phyloP scores from a whole-genome alignment of 2,113 vertebrate genomes.

The Serinus canaria region DNA sequence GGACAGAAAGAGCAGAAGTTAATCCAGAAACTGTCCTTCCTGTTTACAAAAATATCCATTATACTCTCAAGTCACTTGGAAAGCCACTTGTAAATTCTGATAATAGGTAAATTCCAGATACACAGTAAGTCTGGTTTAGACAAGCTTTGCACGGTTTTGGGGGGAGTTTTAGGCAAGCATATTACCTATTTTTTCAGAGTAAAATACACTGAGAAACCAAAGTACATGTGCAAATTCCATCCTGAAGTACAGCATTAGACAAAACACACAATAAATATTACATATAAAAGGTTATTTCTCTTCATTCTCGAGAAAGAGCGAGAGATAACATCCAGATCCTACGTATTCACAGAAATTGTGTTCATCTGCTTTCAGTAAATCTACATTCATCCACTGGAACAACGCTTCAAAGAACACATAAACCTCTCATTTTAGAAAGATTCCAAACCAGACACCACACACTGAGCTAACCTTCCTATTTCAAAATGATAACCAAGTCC shows the following conservation, averaged over 20 bases:
- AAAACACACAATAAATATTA: background rate
- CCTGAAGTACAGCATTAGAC: background rate
- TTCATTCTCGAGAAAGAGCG: background rate
- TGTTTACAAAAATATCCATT: background rate
- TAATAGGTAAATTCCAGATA: background rate
- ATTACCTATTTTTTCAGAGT: background rate
- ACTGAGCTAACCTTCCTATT: background rate
- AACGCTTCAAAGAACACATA: background rate
- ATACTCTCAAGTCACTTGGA: background rate
- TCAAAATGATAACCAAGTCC: background rate
- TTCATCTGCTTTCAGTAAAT: background rate
- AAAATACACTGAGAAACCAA: background rate
- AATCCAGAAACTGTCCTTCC: background rate
- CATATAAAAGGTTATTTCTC: background rate
- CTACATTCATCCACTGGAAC: background rate
- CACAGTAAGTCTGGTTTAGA: background rate
- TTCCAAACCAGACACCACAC: background rate
- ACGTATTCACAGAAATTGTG: background rate
- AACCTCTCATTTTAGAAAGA: background rate
- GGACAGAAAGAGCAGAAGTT: background rate
- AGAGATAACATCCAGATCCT: background rate
- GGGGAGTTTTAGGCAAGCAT: background rate
- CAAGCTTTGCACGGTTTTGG: accelerated
- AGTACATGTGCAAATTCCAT: background rate
- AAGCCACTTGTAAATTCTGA: background rate